Percentiles rank a stretch among this genome's conserved stretches.
Evolutionary conservation across 2,888 invertebrate species (phyloP).

Genomic region (Nudaria mundana): DNA sequence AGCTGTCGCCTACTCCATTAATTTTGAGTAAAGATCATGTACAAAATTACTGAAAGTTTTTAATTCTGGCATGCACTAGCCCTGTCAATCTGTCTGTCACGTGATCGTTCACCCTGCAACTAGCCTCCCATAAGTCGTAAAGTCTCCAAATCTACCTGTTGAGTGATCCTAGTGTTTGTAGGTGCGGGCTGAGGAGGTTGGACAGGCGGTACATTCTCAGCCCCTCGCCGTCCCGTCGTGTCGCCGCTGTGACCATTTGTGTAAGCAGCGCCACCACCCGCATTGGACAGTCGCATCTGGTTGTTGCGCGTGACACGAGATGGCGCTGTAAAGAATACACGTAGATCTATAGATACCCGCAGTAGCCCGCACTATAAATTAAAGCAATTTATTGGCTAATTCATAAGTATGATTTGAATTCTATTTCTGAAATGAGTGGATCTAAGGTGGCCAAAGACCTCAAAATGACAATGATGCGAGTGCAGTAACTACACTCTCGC

Average conservation of each 20-base stretch:
- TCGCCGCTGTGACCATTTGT: slow-evolving; percentile 82
- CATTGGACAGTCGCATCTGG: slow-evolving; percentile 79
- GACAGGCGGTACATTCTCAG: slow-evolving; percentile 83
- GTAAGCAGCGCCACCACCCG: slow-evolving; percentile 61
- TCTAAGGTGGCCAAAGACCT: too few relatives aligned
- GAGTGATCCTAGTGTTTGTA: slow-evolving; percentile 66
- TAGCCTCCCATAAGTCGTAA: neutral
- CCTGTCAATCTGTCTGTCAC: too few relatives aligned
- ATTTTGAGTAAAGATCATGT: neutral
- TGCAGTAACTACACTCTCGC: too few relatives aligned
- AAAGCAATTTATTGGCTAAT: too few relatives aligned
- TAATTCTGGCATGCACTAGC: too few relatives aligned
- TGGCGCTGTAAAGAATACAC: slow-evolving; percentile 53
- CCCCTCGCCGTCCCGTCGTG: slow-evolving; percentile 80
- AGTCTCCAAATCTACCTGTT: slow-evolving; percentile 54
- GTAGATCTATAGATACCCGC: neutral
- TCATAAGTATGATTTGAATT: too few relatives aligned
- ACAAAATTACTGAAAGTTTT: neutral
- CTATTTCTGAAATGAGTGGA: too few relatives aligned
- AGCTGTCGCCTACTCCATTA: slow-evolving; percentile 4
- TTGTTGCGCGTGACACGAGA: slow-evolving; percentile 75
- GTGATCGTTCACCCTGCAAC: neutral
- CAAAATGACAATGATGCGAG: too few relatives aligned
- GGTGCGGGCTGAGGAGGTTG: slow-evolving; percentile 63
- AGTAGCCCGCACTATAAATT: neutral